Evolutionary conservation across 2,888 invertebrate genomes (phyloP), one percentile per base, ranked within the genome.

Genomic region (Erebia aethiops): DNA sequence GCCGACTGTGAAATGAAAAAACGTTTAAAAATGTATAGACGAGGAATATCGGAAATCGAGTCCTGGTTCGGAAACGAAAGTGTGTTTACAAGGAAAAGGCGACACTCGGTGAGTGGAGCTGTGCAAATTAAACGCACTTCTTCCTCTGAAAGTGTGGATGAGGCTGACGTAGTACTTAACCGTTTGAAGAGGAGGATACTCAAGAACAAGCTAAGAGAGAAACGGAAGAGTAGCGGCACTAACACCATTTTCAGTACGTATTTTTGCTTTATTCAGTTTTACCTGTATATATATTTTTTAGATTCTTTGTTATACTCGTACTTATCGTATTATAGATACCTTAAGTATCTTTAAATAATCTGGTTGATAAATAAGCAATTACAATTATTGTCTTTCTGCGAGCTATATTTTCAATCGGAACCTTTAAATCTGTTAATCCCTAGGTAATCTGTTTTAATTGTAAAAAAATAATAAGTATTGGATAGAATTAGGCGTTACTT

Each of bases 111-210:
- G 76, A 84, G 85, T 82, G 88, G 84, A 75, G 81, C 82, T 77
- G 80, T 84, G 78, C 80, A 80, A 75, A 78, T 85, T 72, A 80
- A 77, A 77, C 84, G 84, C 78, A 89, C 90, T 81, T 93, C 93
- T 73, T 94, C 94, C 57, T 94, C 94, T 43, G 94, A 94, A 81
- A 94, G 94, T 82, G 86, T 93, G 70, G 94, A 94, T 77, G 94
- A 94, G 81, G 94, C 93, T 69, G 94, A 94, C 83, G 82, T 91
- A 72, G 89, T 94, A 80, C 89, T 94, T 76, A 90, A 86, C 84
- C 88, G 94, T 61, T 82, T 94, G 77, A 90, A 91, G 84, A 88
- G 94, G 80, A 88, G 94, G 79, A 94, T 94, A 84, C 87, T 92
- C 74, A 92, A 87, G 82, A 94, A 93, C 83, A 93, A 90, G 84